These are phyloP conservation scores for Julus scanicus DNA, from an alignment of 2,888 invertebrate genomes.

Conservation along the genomic window DNA sequence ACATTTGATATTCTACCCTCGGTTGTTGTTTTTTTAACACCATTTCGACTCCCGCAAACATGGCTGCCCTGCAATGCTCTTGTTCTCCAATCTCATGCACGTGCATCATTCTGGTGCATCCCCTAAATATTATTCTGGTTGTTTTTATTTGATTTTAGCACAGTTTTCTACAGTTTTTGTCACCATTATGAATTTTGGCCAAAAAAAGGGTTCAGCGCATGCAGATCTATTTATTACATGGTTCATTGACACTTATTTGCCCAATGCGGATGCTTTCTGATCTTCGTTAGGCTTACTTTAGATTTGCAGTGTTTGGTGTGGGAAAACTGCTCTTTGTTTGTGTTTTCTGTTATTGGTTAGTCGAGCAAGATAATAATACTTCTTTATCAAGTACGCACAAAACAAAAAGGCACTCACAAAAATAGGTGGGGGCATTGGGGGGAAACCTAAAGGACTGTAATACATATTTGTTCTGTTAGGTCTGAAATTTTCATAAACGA, in stretches of 20 bases:
- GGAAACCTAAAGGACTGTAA: too few species aligned
- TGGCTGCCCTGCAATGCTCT: conserved; percentile 50
- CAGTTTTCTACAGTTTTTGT: neutral
- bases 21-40: neutral
- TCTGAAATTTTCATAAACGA: too few species aligned
- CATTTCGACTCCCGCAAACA: neutral
- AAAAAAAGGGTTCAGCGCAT: neutral
- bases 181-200: neutral
- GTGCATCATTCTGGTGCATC: conserved; percentile 42
- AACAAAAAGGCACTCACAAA: too few species aligned
- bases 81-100: neutral
- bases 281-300: neutral
- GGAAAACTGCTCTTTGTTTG: neutral
- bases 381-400: too few species aligned
- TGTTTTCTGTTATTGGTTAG: neutral
- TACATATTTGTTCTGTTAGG: too few species aligned
- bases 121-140: neutral
- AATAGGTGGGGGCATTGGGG: too few species aligned
- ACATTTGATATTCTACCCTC: neutral
- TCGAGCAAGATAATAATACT: neutral
- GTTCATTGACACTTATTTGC: conserved; percentile 6
- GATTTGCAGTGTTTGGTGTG: neutral
- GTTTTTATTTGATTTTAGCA: neutral
- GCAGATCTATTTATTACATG: neutral
- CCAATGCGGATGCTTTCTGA: neutral